Evolutionary conservation across 2,888 invertebrate genomes (phyloP).

Genomic region (Taenaris catops): DNA sequence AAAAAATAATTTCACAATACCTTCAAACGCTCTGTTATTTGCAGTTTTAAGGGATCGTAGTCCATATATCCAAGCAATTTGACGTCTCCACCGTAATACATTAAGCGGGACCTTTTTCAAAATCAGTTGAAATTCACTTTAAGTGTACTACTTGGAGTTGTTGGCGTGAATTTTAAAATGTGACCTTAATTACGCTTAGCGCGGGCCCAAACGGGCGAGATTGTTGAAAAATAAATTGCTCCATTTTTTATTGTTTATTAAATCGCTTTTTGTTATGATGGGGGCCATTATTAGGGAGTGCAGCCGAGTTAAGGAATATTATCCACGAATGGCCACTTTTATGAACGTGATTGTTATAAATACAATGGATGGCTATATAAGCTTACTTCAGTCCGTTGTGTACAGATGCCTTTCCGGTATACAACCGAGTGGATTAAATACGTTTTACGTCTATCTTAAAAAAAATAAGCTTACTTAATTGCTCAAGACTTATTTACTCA

Average conservation of each 20-base stretch:
- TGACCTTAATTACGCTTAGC: slow-evolving; percentile 29
- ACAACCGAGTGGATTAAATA: too few species aligned
- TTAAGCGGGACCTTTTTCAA: slow-evolving; percentile 50
- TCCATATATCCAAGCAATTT: slow-evolving; percentile 38
- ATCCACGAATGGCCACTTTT: neutral
- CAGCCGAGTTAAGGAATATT: neutral
- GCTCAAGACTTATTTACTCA: too few species aligned
- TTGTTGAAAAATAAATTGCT: slow-evolving; percentile 18
- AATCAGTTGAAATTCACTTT: slow-evolving; percentile 48
- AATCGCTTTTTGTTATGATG: slow-evolving; percentile 15
- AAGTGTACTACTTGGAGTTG: slow-evolving; percentile 10
- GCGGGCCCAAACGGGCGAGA: slow-evolving; percentile 20
- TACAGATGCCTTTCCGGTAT: too few species aligned
- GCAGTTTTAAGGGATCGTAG: too few species aligned
- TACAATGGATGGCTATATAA: too few species aligned
- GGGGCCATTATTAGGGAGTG: slow-evolving; percentile 3
- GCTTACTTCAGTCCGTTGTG: too few species aligned
- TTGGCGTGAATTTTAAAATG: slow-evolving; percentile 25
- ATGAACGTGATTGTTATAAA: slow-evolving; percentile 3
- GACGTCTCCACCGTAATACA: slow-evolving; percentile 46
- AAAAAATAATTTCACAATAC: too few species aligned
- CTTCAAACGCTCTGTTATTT: too few species aligned
- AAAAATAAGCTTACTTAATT: too few species aligned
- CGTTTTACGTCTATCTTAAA: too few species aligned
- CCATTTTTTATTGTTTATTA: slow-evolving; percentile 21